These are phyloP conservation scores for Arrhamphus sclerolepis DNA, from an alignment of 2,797 vertebrate species.

Conservation along the genomic window DNA sequence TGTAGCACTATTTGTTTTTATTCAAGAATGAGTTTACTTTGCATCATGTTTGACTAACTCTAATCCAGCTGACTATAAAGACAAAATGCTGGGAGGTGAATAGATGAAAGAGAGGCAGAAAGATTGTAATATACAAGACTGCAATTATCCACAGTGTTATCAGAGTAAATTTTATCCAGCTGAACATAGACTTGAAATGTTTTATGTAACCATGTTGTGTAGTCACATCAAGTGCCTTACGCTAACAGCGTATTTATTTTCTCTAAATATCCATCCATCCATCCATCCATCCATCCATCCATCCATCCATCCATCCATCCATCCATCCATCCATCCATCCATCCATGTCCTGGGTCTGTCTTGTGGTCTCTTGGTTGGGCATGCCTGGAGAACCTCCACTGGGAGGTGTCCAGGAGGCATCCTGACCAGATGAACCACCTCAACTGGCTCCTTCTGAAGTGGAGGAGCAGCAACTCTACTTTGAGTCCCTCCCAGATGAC, in stretches of 20 bases:
- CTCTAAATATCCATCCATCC: too few relatives aligned
- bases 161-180: constrained; percentile 5
- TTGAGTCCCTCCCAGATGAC: too few relatives aligned
- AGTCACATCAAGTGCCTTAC: constrained; percentile 9
- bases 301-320: too few relatives aligned
- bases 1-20: not conserved
- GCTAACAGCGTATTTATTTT: not conserved
- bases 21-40: not conserved
- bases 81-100: not conserved
- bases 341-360: too few relatives aligned
- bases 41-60: not conserved
- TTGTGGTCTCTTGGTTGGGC: too few relatives aligned
- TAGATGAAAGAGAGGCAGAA: not conserved
- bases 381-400: too few relatives aligned
- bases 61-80: not conserved
- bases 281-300: too few relatives aligned
- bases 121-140: not conserved
- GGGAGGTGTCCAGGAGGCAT: too few relatives aligned
- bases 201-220: constrained; percentile 7
- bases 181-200: constrained; percentile 5
- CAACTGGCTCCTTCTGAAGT: too few relatives aligned
- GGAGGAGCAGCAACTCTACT: too few relatives aligned
- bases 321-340: too few relatives aligned
- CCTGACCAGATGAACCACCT: too few relatives aligned
- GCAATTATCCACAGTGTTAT: not conserved